Conservation (phyloP, 1,140 invertebrate species). For the Linepithema humile region DNA sequence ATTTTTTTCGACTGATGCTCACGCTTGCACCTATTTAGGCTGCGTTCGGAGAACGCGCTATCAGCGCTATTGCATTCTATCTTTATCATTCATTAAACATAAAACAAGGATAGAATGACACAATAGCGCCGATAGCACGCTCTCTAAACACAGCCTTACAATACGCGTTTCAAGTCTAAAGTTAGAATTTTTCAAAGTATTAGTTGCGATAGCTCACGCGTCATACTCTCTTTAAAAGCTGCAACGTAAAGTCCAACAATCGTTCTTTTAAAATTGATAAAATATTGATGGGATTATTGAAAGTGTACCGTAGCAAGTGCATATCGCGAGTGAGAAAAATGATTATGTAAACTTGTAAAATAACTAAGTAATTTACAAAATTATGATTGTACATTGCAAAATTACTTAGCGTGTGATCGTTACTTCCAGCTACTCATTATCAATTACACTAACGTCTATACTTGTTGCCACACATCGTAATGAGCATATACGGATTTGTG, state of each 20-base stretch:
- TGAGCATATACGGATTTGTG: too few relatives aligned
- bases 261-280: background rate
- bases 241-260: background rate
- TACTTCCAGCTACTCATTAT: background rate
- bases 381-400: too few relatives aligned
- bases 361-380: too few relatives aligned
- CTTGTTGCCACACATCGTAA: background rate
- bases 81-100: too few relatives aligned
- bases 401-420: slow-evolving; percentile 6
- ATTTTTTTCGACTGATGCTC: background rate
- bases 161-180: too few relatives aligned
- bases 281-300: background rate
- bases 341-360: background rate
- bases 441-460: background rate
- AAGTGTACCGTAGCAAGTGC: background rate
- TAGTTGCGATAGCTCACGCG: background rate
- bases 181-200: background rate
- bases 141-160: too few relatives aligned
- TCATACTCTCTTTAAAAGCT: background rate
- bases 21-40: background rate
- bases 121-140: too few relatives aligned
- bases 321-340: background rate
- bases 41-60: too few relatives aligned
- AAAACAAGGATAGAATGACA: too few relatives aligned
- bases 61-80: too few relatives aligned